These are phyloP conservation scores for Crotalus adamanteus DNA, from an alignment of 2,797 vertebrate species.

Conservation along the genomic window DNA sequence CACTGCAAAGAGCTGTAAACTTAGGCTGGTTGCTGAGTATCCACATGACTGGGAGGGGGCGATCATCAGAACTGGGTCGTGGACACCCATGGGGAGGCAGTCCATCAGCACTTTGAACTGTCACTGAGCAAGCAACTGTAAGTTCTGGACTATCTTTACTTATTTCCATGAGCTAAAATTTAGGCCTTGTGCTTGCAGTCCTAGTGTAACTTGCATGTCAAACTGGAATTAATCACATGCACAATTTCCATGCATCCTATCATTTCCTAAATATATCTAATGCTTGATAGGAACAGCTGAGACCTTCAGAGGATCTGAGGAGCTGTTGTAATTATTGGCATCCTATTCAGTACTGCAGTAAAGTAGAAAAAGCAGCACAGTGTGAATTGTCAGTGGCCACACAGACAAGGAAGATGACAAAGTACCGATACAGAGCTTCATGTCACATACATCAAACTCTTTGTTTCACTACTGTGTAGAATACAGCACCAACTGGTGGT, in stretches of 20 bases:
- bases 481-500: neutral
- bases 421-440: neutral
- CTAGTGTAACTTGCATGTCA: neutral
- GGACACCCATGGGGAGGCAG: neutral
- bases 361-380: neutral
- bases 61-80: neutral
- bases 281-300: neutral
- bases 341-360: neutral
- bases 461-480: neutral
- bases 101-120: neutral
- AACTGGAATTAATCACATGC: neutral
- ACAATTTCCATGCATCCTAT: neutral
- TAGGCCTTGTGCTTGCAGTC: neutral
- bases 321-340: neutral
- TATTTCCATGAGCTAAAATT: neutral
- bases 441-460: neutral
- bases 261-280: neutral
- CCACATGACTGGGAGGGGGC: neutral
- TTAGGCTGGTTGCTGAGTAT: neutral
- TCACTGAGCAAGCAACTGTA: neutral
- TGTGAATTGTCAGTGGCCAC: neutral
- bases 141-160: neutral
- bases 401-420: neutral
- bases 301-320: neutral
- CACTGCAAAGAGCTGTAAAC: neutral